These are phyloP conservation scores for Phrynocephalus forsythii DNA, from an alignment of 2,797 vertebrate species.

Conservation along the genomic window DNA sequence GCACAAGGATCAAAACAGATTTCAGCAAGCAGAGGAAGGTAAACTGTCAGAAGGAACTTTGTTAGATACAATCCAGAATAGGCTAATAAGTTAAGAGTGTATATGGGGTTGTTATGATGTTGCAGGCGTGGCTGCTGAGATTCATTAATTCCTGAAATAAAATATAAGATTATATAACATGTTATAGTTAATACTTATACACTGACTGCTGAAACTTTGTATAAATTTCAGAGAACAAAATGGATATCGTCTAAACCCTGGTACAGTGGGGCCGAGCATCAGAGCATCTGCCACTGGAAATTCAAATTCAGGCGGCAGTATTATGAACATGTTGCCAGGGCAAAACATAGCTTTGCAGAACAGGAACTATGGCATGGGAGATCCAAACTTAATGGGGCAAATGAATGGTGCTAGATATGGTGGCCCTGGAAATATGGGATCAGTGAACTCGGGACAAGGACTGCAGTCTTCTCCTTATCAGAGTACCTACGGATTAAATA, in stretches of 20 bases:
- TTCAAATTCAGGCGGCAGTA: conserved; percentile 82
- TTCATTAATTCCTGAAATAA: conserved; percentile 11
- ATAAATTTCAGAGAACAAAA: conserved; percentile 88
- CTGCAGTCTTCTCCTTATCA: conserved; percentile 87
- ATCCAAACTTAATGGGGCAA: conserved; percentile 84
- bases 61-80: background rate
- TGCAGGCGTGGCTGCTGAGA: conserved; percentile 13
- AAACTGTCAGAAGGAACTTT: background rate
- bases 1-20: background rate
- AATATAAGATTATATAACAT: conserved; percentile 33
- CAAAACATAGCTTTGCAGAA: conserved; percentile 82
- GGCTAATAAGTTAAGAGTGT: background rate
- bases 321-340: conserved; percentile 85
- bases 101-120: conserved; percentile 2
- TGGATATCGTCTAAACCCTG: conserved; percentile 88
- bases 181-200: background rate
- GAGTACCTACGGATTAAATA: conserved; percentile 86
- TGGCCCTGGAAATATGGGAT: conserved; percentile 73
- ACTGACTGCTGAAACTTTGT: conserved; percentile 17
- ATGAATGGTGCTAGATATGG: conserved; percentile 84
- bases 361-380: conserved; percentile 85
- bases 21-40: background rate
- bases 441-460: conserved; percentile 79
- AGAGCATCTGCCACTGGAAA: conserved; percentile 84
- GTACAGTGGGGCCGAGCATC: conserved; percentile 78